Conservation (phyloP, 2,797 vertebrate species). For the Triplophysa bombifrons region DNA sequence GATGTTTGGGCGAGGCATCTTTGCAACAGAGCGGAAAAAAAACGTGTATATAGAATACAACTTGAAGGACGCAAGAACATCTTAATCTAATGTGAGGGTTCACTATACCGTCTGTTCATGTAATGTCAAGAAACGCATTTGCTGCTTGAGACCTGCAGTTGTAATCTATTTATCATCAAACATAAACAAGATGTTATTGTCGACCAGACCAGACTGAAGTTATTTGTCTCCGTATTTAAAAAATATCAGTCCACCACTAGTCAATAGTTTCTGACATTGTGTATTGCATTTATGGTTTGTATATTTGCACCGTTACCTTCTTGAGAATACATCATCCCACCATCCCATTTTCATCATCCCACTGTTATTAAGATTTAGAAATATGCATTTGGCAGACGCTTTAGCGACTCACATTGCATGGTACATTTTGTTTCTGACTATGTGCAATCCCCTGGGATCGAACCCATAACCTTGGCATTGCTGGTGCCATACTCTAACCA, state of each 20-base stretch:
- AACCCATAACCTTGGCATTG: too few species aligned
- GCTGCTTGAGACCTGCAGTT: constrained; percentile 44
- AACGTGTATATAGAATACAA: constrained; percentile 16
- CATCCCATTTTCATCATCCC: too few species aligned
- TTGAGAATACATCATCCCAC: neutral
- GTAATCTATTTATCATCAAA: constrained; percentile 59
- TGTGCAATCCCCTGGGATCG: too few species aligned
- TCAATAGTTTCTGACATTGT: neutral
- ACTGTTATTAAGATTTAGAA: too few species aligned
- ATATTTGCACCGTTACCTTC: neutral
- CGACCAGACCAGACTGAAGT: neutral
- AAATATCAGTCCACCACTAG: neutral
- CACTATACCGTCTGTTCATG: neutral
- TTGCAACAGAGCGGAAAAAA: neutral
- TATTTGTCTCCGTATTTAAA: neutral
- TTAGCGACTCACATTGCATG: too few species aligned
- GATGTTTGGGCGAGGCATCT: constrained; percentile 36
- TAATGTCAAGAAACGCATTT: constrained; percentile 26
- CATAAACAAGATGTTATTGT: constrained; percentile 12
- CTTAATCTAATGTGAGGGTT: constrained; percentile 7
- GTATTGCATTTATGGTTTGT: neutral
- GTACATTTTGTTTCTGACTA: too few species aligned
- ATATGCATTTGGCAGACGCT: too few species aligned
- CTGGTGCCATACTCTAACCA: too few species aligned
- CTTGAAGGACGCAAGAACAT: neutral